Conservation (phyloP, 2,888 invertebrate species). For the Tigriopus californicus region DNA sequence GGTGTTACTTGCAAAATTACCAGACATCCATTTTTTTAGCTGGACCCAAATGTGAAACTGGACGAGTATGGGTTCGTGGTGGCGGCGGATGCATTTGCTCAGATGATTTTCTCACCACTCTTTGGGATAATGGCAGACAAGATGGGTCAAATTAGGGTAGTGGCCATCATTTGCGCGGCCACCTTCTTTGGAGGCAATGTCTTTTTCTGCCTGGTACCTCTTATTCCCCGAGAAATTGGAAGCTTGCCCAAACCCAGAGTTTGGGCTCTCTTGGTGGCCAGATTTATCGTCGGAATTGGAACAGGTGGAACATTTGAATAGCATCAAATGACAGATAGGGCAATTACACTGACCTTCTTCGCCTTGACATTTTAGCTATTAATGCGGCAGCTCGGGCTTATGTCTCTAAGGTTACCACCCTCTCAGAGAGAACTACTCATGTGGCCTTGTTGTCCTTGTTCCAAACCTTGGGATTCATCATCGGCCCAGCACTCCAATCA, state of each 20-base stretch:
- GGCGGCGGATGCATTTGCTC: not conserved
- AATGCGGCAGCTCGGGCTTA: constrained; percentile 3
- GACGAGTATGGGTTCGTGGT: not conserved
- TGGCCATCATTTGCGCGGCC: not conserved
- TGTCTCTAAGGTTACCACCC: not conserved
- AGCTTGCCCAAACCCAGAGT: not conserved
- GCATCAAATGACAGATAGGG: too few species aligned
- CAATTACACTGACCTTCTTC: too few species aligned
- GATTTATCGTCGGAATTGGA: constrained; percentile 3
- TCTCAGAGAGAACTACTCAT: constrained; percentile 5
- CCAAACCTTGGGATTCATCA: constrained; percentile 9
- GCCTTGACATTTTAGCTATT: not conserved
- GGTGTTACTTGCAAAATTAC: not conserved
- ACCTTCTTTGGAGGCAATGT: not conserved
- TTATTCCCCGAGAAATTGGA: not conserved
- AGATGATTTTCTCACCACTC: constrained; percentile 6
- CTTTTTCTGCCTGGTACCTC: not conserved
- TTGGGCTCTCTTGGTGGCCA: not conserved
- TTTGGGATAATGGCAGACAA: constrained; percentile 3
- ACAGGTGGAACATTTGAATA: not conserved
- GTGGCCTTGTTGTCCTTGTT: constrained; percentile 6
- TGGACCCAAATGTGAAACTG: not conserved
- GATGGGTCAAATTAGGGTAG: not conserved
- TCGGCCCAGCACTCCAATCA: constrained; percentile 7
- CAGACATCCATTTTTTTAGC: not conserved